These are phyloP conservation scores for Eudyptes chrysolophus DNA, from an alignment of 2,113 vertebrate species.

Conservation along the genomic window DNA sequence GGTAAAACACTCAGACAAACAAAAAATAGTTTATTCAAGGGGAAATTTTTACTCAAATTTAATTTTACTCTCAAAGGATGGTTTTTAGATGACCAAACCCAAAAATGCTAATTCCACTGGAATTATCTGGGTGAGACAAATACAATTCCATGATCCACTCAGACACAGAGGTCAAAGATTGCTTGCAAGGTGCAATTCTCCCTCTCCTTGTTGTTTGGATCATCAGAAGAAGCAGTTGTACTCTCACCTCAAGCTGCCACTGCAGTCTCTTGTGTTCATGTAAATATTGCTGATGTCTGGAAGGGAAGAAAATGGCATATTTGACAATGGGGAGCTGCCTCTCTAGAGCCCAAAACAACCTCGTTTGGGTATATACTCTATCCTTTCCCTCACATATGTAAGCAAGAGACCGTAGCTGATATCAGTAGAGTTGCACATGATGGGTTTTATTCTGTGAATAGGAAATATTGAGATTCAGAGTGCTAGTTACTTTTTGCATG, in stretches of 20 bases:
- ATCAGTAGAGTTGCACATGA: slow-evolving; percentile 20
- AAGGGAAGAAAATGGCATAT: not conserved
- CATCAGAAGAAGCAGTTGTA: not conserved
- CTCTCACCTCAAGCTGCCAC: not conserved
- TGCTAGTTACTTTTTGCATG: slow-evolving; percentile 48
- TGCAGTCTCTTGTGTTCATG: not conserved
- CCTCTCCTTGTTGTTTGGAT: not conserved
- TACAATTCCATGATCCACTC: not conserved
- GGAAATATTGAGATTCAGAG: slow-evolving; percentile 29
- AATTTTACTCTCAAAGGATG: not conserved
- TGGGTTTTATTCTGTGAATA: slow-evolving; percentile 36
- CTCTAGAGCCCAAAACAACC: not conserved
- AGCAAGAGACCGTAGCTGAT: not conserved
- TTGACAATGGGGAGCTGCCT: not conserved
- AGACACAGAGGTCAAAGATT: not conserved
- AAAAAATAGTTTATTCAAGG: not conserved
- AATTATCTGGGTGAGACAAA: not conserved
- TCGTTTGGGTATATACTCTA: not conserved
- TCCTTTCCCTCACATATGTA: not conserved
- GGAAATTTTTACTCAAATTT: not conserved
- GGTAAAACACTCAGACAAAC: not conserved
- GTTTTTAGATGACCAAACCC: not conserved
- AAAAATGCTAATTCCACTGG: not conserved
- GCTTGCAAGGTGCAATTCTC: not conserved
- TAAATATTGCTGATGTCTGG: not conserved